Evolutionary conservation across 1,140 invertebrate genomes (phyloP).

Genomic region (Oscheius sp.): DNA sequence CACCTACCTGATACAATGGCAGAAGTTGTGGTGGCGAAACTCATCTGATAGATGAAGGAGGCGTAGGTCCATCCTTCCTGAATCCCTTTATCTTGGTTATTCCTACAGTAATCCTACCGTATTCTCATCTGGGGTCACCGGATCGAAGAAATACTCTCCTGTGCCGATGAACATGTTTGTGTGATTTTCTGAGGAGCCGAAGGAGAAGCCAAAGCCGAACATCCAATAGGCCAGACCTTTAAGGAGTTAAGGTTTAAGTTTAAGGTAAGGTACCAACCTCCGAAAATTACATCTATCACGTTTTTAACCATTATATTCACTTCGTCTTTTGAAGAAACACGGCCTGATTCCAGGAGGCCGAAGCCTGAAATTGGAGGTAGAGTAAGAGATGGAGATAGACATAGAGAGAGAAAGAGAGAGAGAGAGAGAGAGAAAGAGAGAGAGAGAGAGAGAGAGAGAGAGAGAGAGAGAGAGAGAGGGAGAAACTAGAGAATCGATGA

Average conservation of each 20-base stretch:
- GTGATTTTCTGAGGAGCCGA: slow-evolving; percentile 69
- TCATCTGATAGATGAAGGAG: slow-evolving; percentile 62
- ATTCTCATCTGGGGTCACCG: slow-evolving; percentile 38
- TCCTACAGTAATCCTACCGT: background rate
- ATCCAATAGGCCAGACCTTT: slow-evolving; percentile 83
- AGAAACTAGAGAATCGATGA: no score
- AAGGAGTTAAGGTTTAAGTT: background rate
- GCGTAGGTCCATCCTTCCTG: slow-evolving; percentile 60
- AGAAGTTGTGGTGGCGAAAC: slow-evolving; percentile 62
- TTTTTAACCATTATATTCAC: slow-evolving; percentile 98
- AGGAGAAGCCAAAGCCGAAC: slow-evolving; percentile 88
- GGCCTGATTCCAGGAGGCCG: slow-evolving; percentile 85
- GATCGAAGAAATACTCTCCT: slow-evolving; percentile 65
- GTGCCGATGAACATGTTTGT: slow-evolving; percentile 73
- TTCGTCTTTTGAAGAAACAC: slow-evolving; percentile 87
- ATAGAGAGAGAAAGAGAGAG: no score
- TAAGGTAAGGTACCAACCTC: slow-evolving; percentile 63
- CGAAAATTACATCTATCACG: slow-evolving; percentile 83
- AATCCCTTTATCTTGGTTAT: background rate
- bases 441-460: no score
- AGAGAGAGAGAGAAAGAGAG: no score
- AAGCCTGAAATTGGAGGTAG: slow-evolving; percentile 72
- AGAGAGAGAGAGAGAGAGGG: no score
- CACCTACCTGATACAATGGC: slow-evolving; percentile 61
- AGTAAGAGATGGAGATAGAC: no score